Percentiles rank a stretch among this genome's conserved stretches.
These are phyloP conservation scores for Beris morrisii DNA, from an alignment of 2,888 invertebrate species.

Conservation along the genomic window DNA sequence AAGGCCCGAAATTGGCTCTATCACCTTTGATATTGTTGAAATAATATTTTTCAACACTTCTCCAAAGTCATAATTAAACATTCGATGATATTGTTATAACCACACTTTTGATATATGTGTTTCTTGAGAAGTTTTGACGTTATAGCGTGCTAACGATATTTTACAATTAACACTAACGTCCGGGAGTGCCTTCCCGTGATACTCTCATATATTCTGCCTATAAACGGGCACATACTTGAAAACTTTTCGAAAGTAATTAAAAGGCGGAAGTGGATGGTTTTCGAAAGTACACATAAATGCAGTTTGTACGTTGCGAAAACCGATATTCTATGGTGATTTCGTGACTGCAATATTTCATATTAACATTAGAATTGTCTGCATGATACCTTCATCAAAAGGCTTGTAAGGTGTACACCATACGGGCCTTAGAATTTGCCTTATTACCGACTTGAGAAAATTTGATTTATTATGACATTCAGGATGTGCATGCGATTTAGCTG, in stretches of 20 bases:
- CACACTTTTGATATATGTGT: too few relatives aligned
- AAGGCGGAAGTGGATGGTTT: slow-evolving; percentile 27
- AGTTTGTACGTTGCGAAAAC: neutral
- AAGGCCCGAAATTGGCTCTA: too few relatives aligned
- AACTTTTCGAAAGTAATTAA: slow-evolving; percentile 31
- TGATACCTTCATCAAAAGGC: slow-evolving; percentile 29
- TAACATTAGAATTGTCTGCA: slow-evolving; percentile 23
- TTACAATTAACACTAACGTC: too few relatives aligned
- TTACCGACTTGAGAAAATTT: slow-evolving; percentile 24
- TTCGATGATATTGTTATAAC: too few relatives aligned
- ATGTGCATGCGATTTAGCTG: slow-evolving; percentile 1
- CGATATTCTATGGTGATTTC: slow-evolving; percentile 21
- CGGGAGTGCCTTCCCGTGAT: too few relatives aligned
- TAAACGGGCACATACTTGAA: neutral
- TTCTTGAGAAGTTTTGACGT: too few relatives aligned
- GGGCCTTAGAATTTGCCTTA: slow-evolving; percentile 12
- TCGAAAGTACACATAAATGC: slow-evolving; percentile 9
- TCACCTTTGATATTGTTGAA: too few relatives aligned
- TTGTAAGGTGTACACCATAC: neutral
- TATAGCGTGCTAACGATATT: too few relatives aligned
- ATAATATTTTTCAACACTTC: too few relatives aligned
- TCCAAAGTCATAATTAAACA: too few relatives aligned
- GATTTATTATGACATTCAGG: slow-evolving; percentile 28
- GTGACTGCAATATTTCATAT: slow-evolving; percentile 30
- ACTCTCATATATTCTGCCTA: too few relatives aligned